A percentile compares a stretch with the other conserved stretches of the same genome.
These are phyloP conservation scores for silkworm (Bombyx mori) DNA, from an alignment of 1,140 invertebrate genomes.

Conservation along the genomic window DNA sequence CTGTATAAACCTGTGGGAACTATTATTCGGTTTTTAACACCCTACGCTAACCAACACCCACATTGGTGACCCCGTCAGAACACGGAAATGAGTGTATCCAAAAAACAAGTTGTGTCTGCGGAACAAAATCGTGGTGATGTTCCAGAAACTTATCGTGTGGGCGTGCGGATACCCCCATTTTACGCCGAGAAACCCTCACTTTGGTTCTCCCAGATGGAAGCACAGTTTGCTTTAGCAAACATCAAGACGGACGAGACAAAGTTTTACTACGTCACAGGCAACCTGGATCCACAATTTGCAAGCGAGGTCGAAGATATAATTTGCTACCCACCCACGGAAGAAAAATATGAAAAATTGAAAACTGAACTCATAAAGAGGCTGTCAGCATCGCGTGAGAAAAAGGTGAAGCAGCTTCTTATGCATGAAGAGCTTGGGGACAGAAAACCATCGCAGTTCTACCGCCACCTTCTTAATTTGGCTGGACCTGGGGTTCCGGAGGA, in stretches of 20 bases:
- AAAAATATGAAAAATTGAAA: not conserved
- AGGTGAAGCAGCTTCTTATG: constrained; percentile 8
- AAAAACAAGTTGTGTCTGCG: too few species aligned
- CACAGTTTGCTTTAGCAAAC: too few species aligned
- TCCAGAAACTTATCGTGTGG: too few species aligned
- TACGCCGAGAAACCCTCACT: too few species aligned
- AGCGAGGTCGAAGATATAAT: not conserved
- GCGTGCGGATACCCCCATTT: too few species aligned
- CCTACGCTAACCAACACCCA: too few species aligned
- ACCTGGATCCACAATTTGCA: not conserved
- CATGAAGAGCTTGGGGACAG: constrained; percentile 9
- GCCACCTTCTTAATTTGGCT: constrained; percentile 11
- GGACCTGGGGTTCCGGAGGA: constrained; percentile 12
- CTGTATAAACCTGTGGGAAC: too few species aligned
- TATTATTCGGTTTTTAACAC: too few species aligned
- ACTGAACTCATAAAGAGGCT: not conserved
- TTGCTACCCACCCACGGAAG: not conserved
- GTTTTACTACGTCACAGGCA: not conserved
- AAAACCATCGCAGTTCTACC: constrained; percentile 12
- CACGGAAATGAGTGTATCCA: too few species aligned
- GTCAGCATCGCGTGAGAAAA: constrained; percentile 2
- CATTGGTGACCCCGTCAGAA: too few species aligned
- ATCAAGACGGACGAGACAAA: not conserved
- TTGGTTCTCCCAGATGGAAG: too few species aligned
- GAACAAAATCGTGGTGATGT: too few species aligned